Evolutionary conservation across 2,888 invertebrate genomes (phyloP).

Genomic region (Anticlea derivata): DNA sequence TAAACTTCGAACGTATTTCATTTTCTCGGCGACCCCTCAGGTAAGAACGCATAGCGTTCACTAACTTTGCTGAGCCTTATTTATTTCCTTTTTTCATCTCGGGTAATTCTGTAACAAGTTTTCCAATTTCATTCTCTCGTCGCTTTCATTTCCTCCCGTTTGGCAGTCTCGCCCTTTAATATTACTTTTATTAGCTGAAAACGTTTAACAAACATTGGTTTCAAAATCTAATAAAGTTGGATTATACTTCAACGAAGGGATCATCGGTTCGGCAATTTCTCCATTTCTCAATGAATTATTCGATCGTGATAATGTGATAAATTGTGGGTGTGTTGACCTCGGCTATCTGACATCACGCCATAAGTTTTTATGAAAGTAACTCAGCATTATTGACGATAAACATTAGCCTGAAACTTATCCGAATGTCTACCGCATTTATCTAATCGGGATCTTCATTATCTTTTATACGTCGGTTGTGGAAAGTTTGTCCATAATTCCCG

Average conservation of each 20-base stretch:
- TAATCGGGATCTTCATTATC: slow-evolving; percentile 76
- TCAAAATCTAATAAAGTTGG: slow-evolving; percentile 70
- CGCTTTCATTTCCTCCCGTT: slow-evolving; percentile 80
- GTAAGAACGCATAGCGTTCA: slow-evolving; percentile 34
- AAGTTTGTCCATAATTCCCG: slow-evolving; percentile 78
- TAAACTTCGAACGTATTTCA: slow-evolving; percentile 28
- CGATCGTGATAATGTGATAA: slow-evolving; percentile 24
- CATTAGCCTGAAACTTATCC: slow-evolving; percentile 40
- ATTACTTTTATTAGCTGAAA: slow-evolving; percentile 82
- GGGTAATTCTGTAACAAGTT: slow-evolving; percentile 81
- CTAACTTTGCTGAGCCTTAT: slow-evolving; percentile 70
- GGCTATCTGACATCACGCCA: slow-evolving; percentile 30
- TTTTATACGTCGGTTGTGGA: slow-evolving; percentile 68
- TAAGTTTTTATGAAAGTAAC: slow-evolving; percentile 38
- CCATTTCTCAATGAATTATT: slow-evolving; percentile 22
- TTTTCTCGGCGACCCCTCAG: slow-evolving; percentile 26
- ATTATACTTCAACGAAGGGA: slow-evolving; percentile 61
- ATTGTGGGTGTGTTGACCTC: slow-evolving; percentile 29
- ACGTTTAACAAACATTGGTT: slow-evolving; percentile 81
- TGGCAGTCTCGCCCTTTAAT: slow-evolving; percentile 68
- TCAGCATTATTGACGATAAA: slow-evolving; percentile 34
- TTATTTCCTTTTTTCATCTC: slow-evolving; percentile 76
- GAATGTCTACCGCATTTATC: slow-evolving; percentile 69
- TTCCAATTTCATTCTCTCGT: slow-evolving; percentile 82
- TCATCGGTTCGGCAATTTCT: slow-evolving; percentile 37